These are phyloP conservation scores for Metalampra italica DNA, from an alignment of 2,888 invertebrate species.

Conservation along the genomic window DNA sequence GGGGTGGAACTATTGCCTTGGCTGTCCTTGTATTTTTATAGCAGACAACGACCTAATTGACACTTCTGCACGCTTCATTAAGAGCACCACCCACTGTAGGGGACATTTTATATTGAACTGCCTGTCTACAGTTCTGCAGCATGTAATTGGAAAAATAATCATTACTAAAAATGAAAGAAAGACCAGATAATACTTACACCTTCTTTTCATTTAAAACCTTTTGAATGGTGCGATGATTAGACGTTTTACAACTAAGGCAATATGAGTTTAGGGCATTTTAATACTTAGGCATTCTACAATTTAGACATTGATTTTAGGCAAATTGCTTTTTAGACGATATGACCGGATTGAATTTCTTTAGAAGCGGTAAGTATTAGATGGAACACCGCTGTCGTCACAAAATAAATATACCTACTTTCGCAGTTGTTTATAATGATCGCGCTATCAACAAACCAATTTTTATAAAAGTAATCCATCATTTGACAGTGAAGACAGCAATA, in stretches of 20 bases:
- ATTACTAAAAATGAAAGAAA: not conserved
- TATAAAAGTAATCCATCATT: not conserved
- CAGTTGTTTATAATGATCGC: not conserved
- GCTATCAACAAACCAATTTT: not conserved
- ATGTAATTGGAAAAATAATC: not conserved
- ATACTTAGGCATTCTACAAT: too few relatives aligned
- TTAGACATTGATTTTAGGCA: too few relatives aligned
- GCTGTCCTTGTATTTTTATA: conserved; percentile 35
- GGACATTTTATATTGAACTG: conserved; percentile 3
- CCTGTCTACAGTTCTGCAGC: too few relatives aligned
- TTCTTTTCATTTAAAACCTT: too few relatives aligned
- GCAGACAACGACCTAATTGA: conserved; percentile 41
- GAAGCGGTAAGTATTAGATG: too few relatives aligned
- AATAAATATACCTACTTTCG: not conserved
- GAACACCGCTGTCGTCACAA: too few relatives aligned
- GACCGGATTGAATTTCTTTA: too few relatives aligned
- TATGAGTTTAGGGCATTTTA: too few relatives aligned
- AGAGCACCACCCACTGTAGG: conserved; percentile 23
- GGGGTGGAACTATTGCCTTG: conserved; percentile 14
- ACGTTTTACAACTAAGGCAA: too few relatives aligned
- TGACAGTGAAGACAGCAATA: not conserved
- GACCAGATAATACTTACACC: too few relatives aligned
- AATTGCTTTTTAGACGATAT: too few relatives aligned
- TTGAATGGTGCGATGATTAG: too few relatives aligned
- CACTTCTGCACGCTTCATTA: conserved; percentile 50